A percentile compares a stretch with the other conserved stretches of the same genome.
Conservation (phyloP, 2,888 invertebrate species). For the Adelognathus sp. region DNA sequence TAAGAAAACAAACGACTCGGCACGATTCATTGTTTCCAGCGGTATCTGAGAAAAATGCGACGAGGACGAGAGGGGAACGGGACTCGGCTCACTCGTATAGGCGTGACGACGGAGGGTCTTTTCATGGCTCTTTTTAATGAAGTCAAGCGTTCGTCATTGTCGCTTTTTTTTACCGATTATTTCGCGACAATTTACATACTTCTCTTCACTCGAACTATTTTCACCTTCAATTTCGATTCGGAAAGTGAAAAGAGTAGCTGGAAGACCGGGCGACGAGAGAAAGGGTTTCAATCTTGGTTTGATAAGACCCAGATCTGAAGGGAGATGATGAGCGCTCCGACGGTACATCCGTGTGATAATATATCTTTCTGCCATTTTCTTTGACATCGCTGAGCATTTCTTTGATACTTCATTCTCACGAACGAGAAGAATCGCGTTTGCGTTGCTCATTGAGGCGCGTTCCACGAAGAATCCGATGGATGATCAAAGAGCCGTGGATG, state of each 20-base stretch:
- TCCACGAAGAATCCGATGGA: conserved; percentile 4
- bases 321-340: neutral
- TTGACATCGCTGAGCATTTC: conserved; percentile 11
- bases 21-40: neutral
- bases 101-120: neutral
- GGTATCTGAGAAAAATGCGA: neutral
- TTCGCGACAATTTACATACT: neutral
- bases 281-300: neutral
- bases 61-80: neutral
- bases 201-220: neutral
- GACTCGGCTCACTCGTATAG: neutral
- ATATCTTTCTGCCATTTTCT: neutral
- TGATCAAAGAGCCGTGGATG: conserved; percentile 45
- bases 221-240: neutral
- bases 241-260: neutral
- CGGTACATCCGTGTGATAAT: neutral
- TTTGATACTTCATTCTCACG: neutral
- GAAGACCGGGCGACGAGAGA: neutral
- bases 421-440: neutral
- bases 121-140: neutral
- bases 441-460: neutral
- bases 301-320: neutral
- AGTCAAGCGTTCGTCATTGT: neutral
- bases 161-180: conserved; percentile 15
- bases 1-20: neutral